A percentile compares a stretch with the other conserved stretches of the same genome.
Evolutionary conservation across 2,888 invertebrate species (phyloP).

Genomic region (Ferrisia virgata): DNA sequence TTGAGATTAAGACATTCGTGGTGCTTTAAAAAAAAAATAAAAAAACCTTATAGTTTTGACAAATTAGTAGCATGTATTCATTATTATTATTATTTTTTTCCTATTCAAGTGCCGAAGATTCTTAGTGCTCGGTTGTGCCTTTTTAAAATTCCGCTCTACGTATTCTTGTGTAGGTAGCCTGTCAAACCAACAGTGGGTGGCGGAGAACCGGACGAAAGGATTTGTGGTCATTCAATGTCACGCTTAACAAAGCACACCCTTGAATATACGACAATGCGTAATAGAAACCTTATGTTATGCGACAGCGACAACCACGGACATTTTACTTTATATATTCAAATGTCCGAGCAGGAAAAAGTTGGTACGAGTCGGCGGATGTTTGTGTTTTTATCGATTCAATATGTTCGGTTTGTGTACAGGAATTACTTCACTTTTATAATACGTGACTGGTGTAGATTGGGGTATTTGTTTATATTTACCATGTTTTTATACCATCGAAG

Average conservation of each 20-base stretch:
- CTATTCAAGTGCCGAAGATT: not conserved
- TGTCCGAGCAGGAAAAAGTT: not conserved
- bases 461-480: not conserved
- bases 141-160: not conserved
- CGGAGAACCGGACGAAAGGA: constrained; percentile 27
- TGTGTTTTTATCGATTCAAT: not conserved
- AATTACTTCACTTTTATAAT: not conserved
- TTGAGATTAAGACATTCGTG: not conserved
- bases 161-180: not conserved
- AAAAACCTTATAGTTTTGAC: not conserved
- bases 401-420: not conserved
- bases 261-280: not conserved
- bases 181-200: not conserved
- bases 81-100: not conserved
- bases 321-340: not conserved
- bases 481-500: not conserved
- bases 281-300: not conserved
- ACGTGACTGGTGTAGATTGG: not conserved
- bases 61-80: constrained; percentile 40
- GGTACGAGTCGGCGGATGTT: not conserved
- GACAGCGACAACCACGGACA: constrained; percentile 3
- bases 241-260: constrained; percentile 16
- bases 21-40: not conserved
- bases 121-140: not conserved
- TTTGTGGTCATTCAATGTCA: constrained; percentile 42